Evolutionary conservation across 2,113 vertebrate genomes (phyloP).

Genomic region (Ceyx cyanopectus): DNA sequence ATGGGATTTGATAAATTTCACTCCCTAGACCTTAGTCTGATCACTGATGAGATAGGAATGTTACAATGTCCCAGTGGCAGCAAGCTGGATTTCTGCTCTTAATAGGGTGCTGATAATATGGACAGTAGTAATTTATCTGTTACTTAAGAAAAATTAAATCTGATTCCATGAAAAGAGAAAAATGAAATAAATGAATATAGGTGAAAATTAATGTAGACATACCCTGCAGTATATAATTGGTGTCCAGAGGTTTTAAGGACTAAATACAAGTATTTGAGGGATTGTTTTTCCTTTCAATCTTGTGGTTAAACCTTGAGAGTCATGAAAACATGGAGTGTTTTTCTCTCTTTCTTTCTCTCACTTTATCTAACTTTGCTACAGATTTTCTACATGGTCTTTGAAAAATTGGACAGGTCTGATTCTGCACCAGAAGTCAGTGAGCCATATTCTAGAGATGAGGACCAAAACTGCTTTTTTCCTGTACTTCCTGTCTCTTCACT

Average conservation of each 20-base stretch:
- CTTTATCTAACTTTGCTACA: background rate
- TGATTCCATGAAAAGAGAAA: constrained; percentile 35
- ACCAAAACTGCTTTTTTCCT: background rate
- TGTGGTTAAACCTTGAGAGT: background rate
- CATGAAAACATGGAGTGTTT: background rate
- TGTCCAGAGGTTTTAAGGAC: background rate
- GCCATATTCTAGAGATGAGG: background rate
- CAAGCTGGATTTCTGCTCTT: constrained; percentile 45
- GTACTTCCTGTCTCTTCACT: background rate
- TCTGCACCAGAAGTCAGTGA: background rate
- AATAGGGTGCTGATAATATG: constrained; percentile 69
- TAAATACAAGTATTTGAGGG: background rate
- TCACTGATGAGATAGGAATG: constrained; percentile 58
- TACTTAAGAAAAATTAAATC: constrained; percentile 66
- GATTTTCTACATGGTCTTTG: constrained; percentile 16
- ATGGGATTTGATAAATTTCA: constrained; percentile 69
- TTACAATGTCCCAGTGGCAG: constrained; percentile 64
- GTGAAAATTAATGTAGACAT: background rate
- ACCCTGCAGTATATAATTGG: background rate
- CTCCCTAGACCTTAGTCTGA: constrained; percentile 61
- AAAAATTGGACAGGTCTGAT: background rate
- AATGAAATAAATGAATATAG: constrained; percentile 38
- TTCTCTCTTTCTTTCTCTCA: too few relatives aligned
- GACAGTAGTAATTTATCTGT: constrained; percentile 64
- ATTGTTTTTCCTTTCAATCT: background rate